Evolutionary conservation across 2,797 vertebrate species (phyloP), one percentile per base, ranked within the genome.

Genomic region (Sebastiscus tertius): DNA sequence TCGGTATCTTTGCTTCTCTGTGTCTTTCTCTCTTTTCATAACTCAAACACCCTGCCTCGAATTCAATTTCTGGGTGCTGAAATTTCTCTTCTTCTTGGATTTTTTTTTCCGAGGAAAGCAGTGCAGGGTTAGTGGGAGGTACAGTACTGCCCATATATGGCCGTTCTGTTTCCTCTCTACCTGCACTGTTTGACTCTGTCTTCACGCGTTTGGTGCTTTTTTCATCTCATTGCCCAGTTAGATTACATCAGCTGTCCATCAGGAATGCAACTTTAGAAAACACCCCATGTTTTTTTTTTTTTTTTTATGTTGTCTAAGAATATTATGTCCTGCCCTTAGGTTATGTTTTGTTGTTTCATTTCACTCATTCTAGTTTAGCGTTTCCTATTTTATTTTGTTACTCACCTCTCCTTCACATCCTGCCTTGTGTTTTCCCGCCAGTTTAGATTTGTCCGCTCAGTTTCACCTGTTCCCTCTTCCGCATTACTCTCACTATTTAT

Each of bases 1-100:
- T 63, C 29, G 7, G 24, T 46, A 31, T 71, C 72, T 72, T 22
- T 42, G 39, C 72, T 63, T 68, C 24, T 81, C 54, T 77, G 27
- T 81, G 59, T 70, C 79, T 75, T 18, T 73, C 60, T 42, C 39
- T 72, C 66, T 67, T 67, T 70, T 62, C 26, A 68, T 49, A 67
- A 42, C 42, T 62, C 60, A 0, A 56, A 55, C 54, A 72, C 26
- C 24, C 8, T 2, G 13, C 36, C 14, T 34, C 5, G 6, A 59
- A 72, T 80, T 75, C 3, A 61, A 29, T 81, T 70, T 77, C 56
- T 64, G 39, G 34, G 26, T 75, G 61, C 26, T 33, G 33, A 31
- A 2, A 56, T 61, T 46, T 62, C 18, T 68, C 11, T 55, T 31
- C 14, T 59, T 63, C 26, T 69, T 12, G 2, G 1, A 39, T 64